phyloP scores from a whole-genome alignment of 2,113 vertebrate genomes.

The Ceyx cyanopectus region DNA sequence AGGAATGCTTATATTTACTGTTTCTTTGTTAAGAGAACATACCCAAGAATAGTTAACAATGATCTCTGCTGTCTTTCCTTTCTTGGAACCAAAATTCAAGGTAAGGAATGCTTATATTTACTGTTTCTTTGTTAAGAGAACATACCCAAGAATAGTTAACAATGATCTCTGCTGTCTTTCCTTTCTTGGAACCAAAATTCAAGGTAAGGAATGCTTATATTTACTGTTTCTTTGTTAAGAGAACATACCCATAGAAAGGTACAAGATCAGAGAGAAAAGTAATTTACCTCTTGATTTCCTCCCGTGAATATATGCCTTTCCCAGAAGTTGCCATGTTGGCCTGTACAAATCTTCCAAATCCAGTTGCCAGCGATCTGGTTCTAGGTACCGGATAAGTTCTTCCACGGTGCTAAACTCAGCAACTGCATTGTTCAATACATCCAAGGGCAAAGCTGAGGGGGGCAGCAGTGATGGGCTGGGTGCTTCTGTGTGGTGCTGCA shows the following conservation, averaged over 20 bases:
- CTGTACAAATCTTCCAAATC: constrained; percentile 95
- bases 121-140: background rate
- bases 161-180: background rate
- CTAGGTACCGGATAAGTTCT: constrained; percentile 96
- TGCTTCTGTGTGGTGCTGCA: constrained; percentile 82
- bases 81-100: background rate
- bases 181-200: background rate
- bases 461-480: constrained; percentile 76
- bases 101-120: background rate
- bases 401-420: constrained; percentile 89
- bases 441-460: constrained; percentile 82
- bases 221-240: background rate
- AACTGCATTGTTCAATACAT: constrained; percentile 87
- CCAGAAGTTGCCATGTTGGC: constrained; percentile 92
- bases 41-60: accelerated
- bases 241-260: background rate
- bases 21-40: background rate
- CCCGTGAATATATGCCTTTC: constrained; percentile 92
- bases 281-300: constrained; percentile 92
- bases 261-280: background rate
- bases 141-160: background rate
- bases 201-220: background rate
- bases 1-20: background rate
- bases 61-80: background rate
- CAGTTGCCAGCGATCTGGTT: constrained; percentile 94